Base-by-base conservation (phyloP, 1,140 invertebrate genomes). In the Holotrichia oblita region DNA sequence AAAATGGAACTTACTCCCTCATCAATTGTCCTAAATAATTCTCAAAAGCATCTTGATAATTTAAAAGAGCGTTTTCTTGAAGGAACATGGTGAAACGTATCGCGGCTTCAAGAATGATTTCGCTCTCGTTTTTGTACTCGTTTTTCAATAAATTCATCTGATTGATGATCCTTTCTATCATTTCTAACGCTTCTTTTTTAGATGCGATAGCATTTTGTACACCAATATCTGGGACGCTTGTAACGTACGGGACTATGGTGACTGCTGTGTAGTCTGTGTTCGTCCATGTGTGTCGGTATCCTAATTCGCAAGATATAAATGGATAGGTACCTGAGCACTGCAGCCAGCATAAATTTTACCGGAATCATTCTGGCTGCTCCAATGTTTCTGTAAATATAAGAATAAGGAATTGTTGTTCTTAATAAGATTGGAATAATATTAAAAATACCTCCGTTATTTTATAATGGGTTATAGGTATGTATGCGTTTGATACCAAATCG, bases 391-490 rank as follows among this genome's bases (percentile, higher is more conserved):
- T 9, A 69, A 55, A 55, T n/a, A n/a, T 8, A 48, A 12, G 12
- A n/a, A 48, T 14, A 48, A 48, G 0, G 55, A 64, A 20, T 64
- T 24, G 0, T 64, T 22, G n/a, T 20, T n/a, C n/a, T n/a, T n/a
- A n/a, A n/a, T n/a, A n/a, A n/a, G n/a, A n/a, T n/a, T 3, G 17
- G n/a, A 22, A 64, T 27, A 64, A 3, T 27, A 20, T 6, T 20
- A 6, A 1, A 64, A 27, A 22, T 69, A 69, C 61, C 61, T 69
- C 22, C 61, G 61, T 27, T 24, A 27, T 69, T 34, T 12, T 27
- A 9, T 69, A 69, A 22, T 83, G 79, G 22, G 85, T 80, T 73
- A 81, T 72, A 0, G 85, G 85, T 9, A 86, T 81, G 69, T 83
- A 85, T 17, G 85, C 69, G 73, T 82, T 82, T 8, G 55, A 74